Base-by-base conservation (phyloP, 2,888 invertebrate species). In the Leptopilina myrica region DNA sequence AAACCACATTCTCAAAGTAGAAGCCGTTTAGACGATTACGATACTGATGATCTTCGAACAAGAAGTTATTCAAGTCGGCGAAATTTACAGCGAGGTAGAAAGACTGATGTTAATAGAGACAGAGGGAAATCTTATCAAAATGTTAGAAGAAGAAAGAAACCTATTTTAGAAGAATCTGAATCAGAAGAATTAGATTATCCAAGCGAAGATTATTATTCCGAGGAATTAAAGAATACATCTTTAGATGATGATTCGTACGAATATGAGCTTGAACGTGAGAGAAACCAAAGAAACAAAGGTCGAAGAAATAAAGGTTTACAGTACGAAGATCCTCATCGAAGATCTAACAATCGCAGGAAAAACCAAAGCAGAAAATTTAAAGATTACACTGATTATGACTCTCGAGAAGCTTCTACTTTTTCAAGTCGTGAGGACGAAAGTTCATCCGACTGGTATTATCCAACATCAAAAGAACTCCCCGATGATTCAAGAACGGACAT, bases 391-490 rank as follows among this genome's bases (percentile, higher is more conserved):
- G 73, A 73, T 56, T 73, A 73, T 33, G 56, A 73, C 56, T 73
- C 56, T 33, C 53, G 33, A 73, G 73, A 73, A n/a, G 53, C 6
- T 26, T 56, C 56, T 1, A 73, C 73, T 12, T 73, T 73, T n/a
- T 73, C 73, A 14, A 73, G 33, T 56, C 56, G 56, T n/a, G 73
- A 73, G n/a, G 33, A 73, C 56, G 73, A 56, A 9, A 12, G 12
- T 20, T 6, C 67, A 33, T 14, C 26, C 14, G 69, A 49, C 14
- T 73, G 53, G 73, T 73, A 86, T 26, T 84, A 84, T 0, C 84
- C 78, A 26, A 85, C 85, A 6, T 84, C 84, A 1, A 86, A 88
- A 43, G 86, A 85, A 14, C 43, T 86, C 5, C 86, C 53, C n/a
- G 56, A 73, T 14, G 33, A 73, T 73, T 73, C 73, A 73, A 33